Conservation (phyloP, 2,113 vertebrate species). For the Rhinichthys klamathensis region DNA sequence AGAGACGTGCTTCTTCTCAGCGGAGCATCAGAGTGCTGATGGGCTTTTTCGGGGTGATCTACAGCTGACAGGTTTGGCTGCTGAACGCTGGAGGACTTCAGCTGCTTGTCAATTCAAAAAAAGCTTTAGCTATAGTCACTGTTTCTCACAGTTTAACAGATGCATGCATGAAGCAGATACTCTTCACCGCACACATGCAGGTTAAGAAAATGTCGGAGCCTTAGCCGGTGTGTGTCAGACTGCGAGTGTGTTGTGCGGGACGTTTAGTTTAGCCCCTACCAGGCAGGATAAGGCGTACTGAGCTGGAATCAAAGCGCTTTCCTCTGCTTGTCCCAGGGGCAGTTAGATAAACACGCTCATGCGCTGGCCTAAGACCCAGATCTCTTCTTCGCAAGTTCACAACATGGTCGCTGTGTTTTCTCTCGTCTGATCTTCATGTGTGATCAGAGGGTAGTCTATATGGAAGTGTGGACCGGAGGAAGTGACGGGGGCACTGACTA, state of each 20-base stretch:
- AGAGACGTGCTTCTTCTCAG: background rate
- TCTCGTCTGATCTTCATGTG: slow-evolving; percentile 51
- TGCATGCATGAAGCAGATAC: background rate
- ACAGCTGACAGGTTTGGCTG: slow-evolving; percentile 1
- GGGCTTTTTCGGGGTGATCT: slow-evolving; percentile 18
- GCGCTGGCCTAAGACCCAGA: slow-evolving; percentile 28
- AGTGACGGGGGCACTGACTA: slow-evolving; percentile 14
- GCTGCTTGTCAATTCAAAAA: background rate
- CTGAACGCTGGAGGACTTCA: slow-evolving; percentile 39
- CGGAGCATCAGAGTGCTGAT: background rate
- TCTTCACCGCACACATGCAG: slow-evolving; percentile 29
- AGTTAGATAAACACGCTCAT: slow-evolving; percentile 55
- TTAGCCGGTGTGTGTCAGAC: slow-evolving; percentile 16
- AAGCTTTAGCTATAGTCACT: background rate
- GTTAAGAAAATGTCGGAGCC: slow-evolving; percentile 49
- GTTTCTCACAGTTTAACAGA: slow-evolving; percentile 4
- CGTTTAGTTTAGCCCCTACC: slow-evolving; percentile 68
- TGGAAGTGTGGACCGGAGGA: slow-evolving; percentile 37
- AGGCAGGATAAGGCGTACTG: slow-evolving; percentile 67
- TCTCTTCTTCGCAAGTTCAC: slow-evolving; percentile 52
- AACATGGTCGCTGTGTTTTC: slow-evolving; percentile 48
- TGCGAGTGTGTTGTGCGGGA: slow-evolving; percentile 41
- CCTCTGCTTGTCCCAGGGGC: slow-evolving; percentile 61
- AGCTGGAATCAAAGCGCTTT: slow-evolving; percentile 66
- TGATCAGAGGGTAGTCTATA: slow-evolving; percentile 30